Evolutionary conservation across 2,113 vertebrate genomes (phyloP).

Genomic region (Pogona vitticeps): DNA sequence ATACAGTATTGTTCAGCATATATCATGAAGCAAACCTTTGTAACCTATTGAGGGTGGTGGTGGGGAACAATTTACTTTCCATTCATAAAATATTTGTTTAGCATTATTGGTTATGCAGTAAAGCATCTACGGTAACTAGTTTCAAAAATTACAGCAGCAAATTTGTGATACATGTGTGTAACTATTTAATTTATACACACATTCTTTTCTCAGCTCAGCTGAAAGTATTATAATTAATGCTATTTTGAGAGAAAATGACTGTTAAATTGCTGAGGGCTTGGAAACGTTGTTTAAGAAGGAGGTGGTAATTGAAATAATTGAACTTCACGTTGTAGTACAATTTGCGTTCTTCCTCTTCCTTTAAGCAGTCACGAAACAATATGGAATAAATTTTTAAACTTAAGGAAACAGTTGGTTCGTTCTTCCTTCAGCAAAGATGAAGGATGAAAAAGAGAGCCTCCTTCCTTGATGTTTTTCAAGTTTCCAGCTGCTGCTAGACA

Average conservation of each 20-base stretch:
- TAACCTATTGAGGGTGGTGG: neutral
- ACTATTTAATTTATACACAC: slow-evolving; percentile 62
- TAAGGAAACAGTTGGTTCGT: slow-evolving; percentile 50
- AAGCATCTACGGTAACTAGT: slow-evolving; percentile 45
- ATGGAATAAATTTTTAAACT: slow-evolving; percentile 71
- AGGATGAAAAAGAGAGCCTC: slow-evolving; percentile 34
- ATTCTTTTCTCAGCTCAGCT: slow-evolving; percentile 58
- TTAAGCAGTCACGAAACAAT: slow-evolving; percentile 64
- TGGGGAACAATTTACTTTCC: slow-evolving; percentile 5
- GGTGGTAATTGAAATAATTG: slow-evolving; percentile 78
- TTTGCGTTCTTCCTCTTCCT: slow-evolving; percentile 65
- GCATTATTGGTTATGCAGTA: slow-evolving; percentile 39
- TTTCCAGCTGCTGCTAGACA: no score
- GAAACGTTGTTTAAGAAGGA: slow-evolving; percentile 70
- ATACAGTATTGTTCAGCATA: neutral
- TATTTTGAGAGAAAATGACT: slow-evolving; percentile 74
- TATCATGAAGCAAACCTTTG: neutral
- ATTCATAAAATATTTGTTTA: slow-evolving; percentile 33
- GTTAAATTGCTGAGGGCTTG: slow-evolving; percentile 71
- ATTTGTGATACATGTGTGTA: slow-evolving; percentile 46
- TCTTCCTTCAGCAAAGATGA: slow-evolving; percentile 24
- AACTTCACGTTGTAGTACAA: slow-evolving; percentile 66
- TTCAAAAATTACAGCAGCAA: slow-evolving; percentile 54
- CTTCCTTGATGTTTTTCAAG: no score
- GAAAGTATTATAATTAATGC: slow-evolving; percentile 65